Evolutionary conservation across 2,113 vertebrate species (phyloP), one percentile per base, ranked within the genome.

Genomic region (Rhinolophus sinicus): DNA sequence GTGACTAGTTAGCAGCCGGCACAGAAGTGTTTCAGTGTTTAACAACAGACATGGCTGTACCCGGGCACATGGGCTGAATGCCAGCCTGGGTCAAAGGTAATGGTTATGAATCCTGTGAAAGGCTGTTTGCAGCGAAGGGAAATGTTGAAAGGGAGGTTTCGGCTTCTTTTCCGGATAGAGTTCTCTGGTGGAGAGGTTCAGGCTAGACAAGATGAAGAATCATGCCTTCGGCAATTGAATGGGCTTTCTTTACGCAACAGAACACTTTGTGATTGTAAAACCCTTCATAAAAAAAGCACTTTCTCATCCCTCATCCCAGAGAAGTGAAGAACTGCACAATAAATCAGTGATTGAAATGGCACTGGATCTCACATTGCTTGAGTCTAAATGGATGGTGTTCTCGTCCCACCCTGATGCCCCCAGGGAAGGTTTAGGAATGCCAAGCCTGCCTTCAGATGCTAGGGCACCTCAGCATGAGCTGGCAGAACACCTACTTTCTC

Each of bases 1-100:
- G 76, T 26, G 22, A 10, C 52, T 56, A 11, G 60, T 84, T 35
- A 62, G 67, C 54, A 52, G 81, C 11, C 64, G 70, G 64, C 54
- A 75, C 38, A 54, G 52, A 70, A 50, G 3, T 5, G 5, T 70
- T 62, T 69, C 73, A 47, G 3, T 86, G 58, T 88, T 96, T 64
- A 67, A 76, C 75, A 88, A 65, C 16, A 90, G 58, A 58, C 5
- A 10, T 24, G 24, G 82, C 54, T 89, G 6, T 38, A 11, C 16
- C 0, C 0, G 40, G 67, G 26, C 52, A 52, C 2, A 0, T 0
- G 8, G 38, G 78, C 30, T n/a, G 33, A 56, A 16, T 33, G 54
- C 33, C 58, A 52, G 28, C 6, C 22, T 40, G 14, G 40, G 35
- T 58, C 75, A 26, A 15, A 65, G 44, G 56, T 33, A 60, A 72